phyloP scores from a whole-genome alignment of 64 coral and sea anemone species.

The Stichodactyla helianthus region DNA sequence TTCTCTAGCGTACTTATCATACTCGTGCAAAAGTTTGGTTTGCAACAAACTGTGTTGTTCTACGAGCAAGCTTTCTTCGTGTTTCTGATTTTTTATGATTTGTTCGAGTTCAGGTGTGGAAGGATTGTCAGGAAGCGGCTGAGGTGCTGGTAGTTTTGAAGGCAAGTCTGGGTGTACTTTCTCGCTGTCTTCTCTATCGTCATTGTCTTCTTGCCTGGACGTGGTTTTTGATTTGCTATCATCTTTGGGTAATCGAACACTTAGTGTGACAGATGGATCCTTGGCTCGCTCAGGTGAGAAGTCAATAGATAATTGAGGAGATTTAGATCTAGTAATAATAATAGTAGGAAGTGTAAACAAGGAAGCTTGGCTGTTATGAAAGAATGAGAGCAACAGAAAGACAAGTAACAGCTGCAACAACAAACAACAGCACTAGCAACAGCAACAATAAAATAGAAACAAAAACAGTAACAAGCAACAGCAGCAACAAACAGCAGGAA shows the following conservation, averaged over 20 bases:
- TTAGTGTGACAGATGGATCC: constrained; percentile 49
- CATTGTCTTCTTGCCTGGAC: not conserved
- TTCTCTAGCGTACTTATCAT: constrained; percentile 64
- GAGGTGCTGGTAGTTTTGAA: not conserved
- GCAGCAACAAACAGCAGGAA: no score
- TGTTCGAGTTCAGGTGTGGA: constrained; percentile 31
- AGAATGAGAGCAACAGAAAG: no score
- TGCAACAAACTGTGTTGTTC: constrained; percentile 78
- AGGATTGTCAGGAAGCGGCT: constrained; percentile 22
- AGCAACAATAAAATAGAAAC: no score
- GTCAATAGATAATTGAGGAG: constrained; percentile 52
- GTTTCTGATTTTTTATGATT: constrained; percentile 65
- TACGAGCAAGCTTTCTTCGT: constrained; percentile 56
- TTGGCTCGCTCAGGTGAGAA: constrained; percentile 44
- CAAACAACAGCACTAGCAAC: no score
- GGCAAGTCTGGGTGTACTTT: not conserved
- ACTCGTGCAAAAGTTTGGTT: constrained; percentile 62
- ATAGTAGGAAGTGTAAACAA: not conserved
- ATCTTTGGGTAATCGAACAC: constrained; percentile 16
- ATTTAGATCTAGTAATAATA: constrained; percentile 39
- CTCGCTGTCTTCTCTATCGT: not conserved
- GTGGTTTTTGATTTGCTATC: constrained; percentile 12
- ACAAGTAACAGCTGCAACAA: no score
- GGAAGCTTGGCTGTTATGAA: no score
- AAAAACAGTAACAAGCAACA: not conserved